These are phyloP conservation scores for Lepilemur septentrionalis DNA, from an alignment of 2,797 vertebrate genomes.

Conservation along the genomic window DNA sequence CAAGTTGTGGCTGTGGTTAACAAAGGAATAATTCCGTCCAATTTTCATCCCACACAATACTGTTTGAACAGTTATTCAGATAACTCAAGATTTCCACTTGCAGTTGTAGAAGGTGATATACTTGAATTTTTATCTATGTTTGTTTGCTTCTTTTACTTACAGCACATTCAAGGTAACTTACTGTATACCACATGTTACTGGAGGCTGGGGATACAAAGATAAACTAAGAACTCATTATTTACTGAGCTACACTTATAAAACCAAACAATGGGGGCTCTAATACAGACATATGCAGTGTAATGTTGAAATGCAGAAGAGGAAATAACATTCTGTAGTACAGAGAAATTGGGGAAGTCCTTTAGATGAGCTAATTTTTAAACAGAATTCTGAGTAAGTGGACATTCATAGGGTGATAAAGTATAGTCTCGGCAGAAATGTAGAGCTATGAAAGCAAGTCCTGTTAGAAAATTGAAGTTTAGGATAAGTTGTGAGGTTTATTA, in stretches of 20 bases:
- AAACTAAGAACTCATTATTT: not conserved
- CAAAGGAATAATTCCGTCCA: constrained; percentile 87
- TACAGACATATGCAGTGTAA: not conserved
- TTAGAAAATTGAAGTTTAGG: not conserved
- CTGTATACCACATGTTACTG: not conserved
- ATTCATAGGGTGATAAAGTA: not conserved
- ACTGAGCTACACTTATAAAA: constrained; percentile 30
- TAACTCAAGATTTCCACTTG: constrained; percentile 93
- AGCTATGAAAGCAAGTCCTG: not conserved
- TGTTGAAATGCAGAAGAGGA: not conserved
- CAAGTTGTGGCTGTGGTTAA: constrained; percentile 91
- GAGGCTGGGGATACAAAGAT: not conserved
- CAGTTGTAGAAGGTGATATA: constrained; percentile 92
- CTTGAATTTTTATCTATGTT: not conserved
- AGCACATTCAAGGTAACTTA: constrained; percentile 17
- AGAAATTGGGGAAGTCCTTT: not conserved
- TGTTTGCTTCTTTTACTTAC: constrained; percentile 25
- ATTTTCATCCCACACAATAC: constrained; percentile 93
- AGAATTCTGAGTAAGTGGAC: not conserved
- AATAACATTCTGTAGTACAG: not conserved
- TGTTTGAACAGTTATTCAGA: constrained; percentile 95
- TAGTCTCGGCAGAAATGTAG: not conserved
- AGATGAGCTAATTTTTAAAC: not conserved
- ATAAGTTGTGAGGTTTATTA: not conserved
- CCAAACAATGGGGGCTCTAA: not conserved